Percentiles rank a stretch among this genome's conserved stretches.
Evolutionary conservation across 2,888 invertebrate species (phyloP).

Genomic region (Stenolophus ochropezus): DNA sequence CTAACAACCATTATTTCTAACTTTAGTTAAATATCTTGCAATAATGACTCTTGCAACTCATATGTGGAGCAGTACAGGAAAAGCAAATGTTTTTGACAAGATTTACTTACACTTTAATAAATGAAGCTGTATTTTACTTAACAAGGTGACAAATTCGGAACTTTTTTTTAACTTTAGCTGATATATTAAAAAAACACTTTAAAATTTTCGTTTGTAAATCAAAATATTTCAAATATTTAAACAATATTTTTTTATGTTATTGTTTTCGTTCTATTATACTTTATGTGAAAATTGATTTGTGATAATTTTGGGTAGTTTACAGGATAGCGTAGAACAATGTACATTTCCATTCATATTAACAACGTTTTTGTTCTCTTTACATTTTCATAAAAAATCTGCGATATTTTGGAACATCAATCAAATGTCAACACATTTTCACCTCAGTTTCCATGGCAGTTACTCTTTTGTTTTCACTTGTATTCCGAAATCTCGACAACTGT

Average conservation of each 20-base stretch:
- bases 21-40: not conserved
- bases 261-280: too few species aligned
- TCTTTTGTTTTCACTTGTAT: not conserved
- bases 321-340: not conserved
- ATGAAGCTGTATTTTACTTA: too few species aligned
- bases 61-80: not conserved
- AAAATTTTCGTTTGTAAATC: too few species aligned
- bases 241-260: too few species aligned
- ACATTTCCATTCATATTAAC: not conserved
- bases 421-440: constrained; percentile 6
- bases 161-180: too few species aligned
- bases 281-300: too few species aligned
- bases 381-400: not conserved
- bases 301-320: not conserved
- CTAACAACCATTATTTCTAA: not conserved
- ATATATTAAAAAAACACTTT: too few species aligned
- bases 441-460: not conserved
- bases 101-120: not conserved
- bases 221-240: too few species aligned
- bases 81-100: not conserved
- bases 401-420: constrained; percentile 11
- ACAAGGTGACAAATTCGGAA: too few species aligned
- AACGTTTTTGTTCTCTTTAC: not conserved
- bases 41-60: not conserved
- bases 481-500: constrained; percentile 5